Evolutionary conservation across 2,113 vertebrate genomes (phyloP).

Genomic region (Carassius auratus): DNA sequence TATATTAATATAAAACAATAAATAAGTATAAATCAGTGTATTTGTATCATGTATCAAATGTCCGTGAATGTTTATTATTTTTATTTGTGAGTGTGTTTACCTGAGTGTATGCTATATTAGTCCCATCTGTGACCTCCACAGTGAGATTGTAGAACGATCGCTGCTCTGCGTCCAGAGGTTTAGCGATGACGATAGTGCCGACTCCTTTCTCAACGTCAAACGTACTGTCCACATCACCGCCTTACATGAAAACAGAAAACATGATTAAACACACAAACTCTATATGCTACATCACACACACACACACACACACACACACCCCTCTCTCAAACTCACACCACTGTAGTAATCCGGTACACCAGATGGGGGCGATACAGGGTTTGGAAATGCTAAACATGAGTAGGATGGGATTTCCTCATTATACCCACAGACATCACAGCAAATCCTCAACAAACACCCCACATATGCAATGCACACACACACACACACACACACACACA

Average conservation of each 20-base stretch:
- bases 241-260: conserved; percentile 70
- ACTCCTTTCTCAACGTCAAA: conserved; percentile 90
- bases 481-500: neutral
- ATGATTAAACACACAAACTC: conserved; percentile 19
- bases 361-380: neutral
- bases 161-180: conserved; percentile 91
- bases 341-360: neutral
- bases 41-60: neutral
- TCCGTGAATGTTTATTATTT: conserved; percentile 34
- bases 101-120: conserved; percentile 71
- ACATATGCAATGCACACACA: neutral
- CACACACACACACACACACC: neutral
- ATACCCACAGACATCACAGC: neutral
- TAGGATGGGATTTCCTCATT: conserved; percentile 17
- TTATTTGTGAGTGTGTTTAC: conserved; percentile 32
- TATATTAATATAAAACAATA: neutral
- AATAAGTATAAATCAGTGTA: neutral
- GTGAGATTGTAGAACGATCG: conserved; percentile 93
- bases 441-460: neutral
- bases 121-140: conserved; percentile 93
- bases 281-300: neutral
- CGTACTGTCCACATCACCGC: conserved; percentile 89
- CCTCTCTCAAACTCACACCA: neutral
- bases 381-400: neutral
- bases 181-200: conserved; percentile 95